These are phyloP conservation scores for Morelia viridis DNA, from an alignment of 2,797 vertebrate genomes.

Conservation along the genomic window DNA sequence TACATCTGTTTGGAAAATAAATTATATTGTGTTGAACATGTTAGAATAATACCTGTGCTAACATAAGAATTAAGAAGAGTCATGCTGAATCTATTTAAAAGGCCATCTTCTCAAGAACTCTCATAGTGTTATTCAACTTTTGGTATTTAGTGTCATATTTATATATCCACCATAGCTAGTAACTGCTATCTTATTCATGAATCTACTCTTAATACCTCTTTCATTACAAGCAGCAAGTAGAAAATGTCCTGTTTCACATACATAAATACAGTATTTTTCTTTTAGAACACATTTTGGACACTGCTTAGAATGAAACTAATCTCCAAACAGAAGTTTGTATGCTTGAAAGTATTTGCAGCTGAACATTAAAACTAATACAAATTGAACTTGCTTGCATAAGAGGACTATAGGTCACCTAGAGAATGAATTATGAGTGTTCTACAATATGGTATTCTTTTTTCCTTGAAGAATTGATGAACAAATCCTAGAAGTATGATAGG, in stretches of 20 bases:
- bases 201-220: neutral
- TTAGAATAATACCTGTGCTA: neutral
- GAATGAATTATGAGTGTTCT: neutral
- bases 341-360: neutral
- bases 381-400: neutral
- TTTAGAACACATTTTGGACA: neutral
- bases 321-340: slow-evolving; percentile 29
- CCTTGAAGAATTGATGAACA: neutral
- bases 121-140: neutral
- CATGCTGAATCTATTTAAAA: neutral
- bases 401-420: neutral
- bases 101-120: neutral
- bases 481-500: neutral
- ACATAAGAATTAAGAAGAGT: neutral
- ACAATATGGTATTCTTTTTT: neutral
- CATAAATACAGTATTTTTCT: neutral
- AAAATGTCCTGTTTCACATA: slow-evolving; percentile 18
- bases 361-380: neutral
- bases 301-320: slow-evolving; percentile 5
- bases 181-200: neutral
- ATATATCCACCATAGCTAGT: neutral
- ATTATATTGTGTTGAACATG: neutral
- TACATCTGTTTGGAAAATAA: slow-evolving; percentile 2
- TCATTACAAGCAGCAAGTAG: slow-evolving; percentile 18
- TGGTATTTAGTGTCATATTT: neutral